Evolutionary conservation across 37 sponge, comb jelly and placozoan species (phyloP).

Genomic region (Halisarca cf. caerulea): DNA sequence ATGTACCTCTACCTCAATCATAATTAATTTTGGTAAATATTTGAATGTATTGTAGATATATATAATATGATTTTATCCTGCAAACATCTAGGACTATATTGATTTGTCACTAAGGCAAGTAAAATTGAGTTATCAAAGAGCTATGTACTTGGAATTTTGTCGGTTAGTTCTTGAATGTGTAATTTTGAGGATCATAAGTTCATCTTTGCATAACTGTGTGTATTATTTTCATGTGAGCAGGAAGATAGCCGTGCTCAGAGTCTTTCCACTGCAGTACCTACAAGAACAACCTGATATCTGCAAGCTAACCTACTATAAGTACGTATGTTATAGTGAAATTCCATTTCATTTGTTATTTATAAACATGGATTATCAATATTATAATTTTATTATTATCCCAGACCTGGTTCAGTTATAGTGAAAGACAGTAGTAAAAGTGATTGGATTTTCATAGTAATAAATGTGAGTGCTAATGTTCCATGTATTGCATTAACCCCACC

Average conservation of each 20-base stretch:
- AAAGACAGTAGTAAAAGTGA: conserved; percentile 56
- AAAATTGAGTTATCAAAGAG: conserved; percentile 37
- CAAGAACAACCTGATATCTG: conserved; percentile 30
- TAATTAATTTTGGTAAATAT: not conserved
- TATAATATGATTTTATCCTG: not conserved
- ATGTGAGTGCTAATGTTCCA: not conserved
- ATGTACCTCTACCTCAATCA: not conserved
- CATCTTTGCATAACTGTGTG: not conserved
- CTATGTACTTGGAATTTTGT: conserved; percentile 51
- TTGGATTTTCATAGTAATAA: conserved; percentile 51
- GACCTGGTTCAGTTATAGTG: conserved; percentile 47
- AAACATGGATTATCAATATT: not conserved
- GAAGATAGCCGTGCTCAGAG: conserved; percentile 29
- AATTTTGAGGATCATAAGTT: not conserved
- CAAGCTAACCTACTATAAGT: conserved; percentile 44
- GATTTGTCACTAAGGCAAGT: conserved; percentile 53
- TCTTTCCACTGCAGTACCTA: conserved; percentile 40
- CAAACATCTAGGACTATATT: conserved; percentile 50
- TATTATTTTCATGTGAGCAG: not conserved
- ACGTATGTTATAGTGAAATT: not conserved
- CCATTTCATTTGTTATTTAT: not conserved
- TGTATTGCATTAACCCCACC: too few relatives aligned
- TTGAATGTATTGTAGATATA: not conserved
- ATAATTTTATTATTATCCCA: not conserved
- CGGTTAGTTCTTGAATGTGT: conserved; percentile 13